Evolutionary conservation across 2,888 invertebrate species (phyloP).

Genomic region (Brassicogethes aeneus): DNA sequence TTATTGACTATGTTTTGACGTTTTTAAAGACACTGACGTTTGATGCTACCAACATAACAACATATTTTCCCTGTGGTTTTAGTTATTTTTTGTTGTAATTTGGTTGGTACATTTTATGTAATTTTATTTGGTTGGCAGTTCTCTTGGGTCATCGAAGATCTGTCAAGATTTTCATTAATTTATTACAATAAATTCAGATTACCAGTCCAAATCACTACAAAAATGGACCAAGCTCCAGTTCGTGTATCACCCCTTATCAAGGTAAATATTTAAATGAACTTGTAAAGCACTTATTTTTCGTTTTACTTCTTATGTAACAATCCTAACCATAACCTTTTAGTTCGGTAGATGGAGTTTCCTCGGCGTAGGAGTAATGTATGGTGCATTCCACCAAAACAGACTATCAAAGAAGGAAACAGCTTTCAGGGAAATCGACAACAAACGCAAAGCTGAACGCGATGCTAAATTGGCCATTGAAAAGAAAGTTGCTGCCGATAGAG

Average conservation of each 20-base stretch:
- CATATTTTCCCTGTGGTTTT: too few relatives aligned
- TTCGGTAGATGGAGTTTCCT: slow-evolving; percentile 77
- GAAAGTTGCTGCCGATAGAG: slow-evolving; percentile 48
- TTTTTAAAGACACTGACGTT: too few relatives aligned
- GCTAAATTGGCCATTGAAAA: slow-evolving; percentile 66
- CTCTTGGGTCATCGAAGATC: too few relatives aligned
- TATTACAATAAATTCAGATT: too few relatives aligned
- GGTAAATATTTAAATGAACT: slow-evolving; percentile 43
- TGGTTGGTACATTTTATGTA: too few relatives aligned
- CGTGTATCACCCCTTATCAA: slow-evolving; percentile 75
- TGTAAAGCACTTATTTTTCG: not conserved
- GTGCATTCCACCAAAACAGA: slow-evolving; percentile 61
- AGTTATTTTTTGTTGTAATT: too few relatives aligned
- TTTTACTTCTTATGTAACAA: slow-evolving; percentile 14
- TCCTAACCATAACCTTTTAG: slow-evolving; percentile 38
- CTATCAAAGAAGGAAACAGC: slow-evolving; percentile 57
- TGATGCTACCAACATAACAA: too few relatives aligned
- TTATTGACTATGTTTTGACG: too few relatives aligned
- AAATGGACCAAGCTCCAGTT: slow-evolving; percentile 65
- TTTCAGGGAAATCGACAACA: slow-evolving; percentile 56
- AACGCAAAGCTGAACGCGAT: slow-evolving; percentile 60
- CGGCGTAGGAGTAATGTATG: slow-evolving; percentile 62
- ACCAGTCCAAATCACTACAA: too few relatives aligned
- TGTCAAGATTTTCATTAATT: too few relatives aligned
- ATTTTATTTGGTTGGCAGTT: too few relatives aligned